phyloP scores from a whole-genome alignment of 2,113 vertebrate species.

The Vimba vimba region DNA sequence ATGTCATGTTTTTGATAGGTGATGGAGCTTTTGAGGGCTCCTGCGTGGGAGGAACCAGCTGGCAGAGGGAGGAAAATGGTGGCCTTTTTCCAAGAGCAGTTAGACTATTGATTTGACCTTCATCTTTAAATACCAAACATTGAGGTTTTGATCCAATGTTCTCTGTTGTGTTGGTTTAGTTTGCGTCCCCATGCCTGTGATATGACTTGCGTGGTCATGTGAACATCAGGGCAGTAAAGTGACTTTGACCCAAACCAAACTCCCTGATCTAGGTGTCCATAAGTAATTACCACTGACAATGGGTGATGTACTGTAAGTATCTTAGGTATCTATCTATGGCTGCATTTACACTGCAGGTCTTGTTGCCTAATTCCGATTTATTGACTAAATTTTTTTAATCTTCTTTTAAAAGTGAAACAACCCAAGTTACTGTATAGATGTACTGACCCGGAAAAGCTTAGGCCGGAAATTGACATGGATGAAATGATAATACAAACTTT shows the following conservation, averaged over 20 bases:
- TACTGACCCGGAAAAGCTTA: too few relatives aligned
- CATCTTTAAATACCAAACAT: constrained; percentile 54
- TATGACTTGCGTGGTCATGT: constrained; percentile 6
- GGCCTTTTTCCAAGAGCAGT: constrained; percentile 41
- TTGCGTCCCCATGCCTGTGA: constrained; percentile 19
- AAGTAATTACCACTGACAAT: constrained; percentile 33
- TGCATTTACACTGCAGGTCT: too few relatives aligned
- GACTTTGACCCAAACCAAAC: constrained; percentile 36
- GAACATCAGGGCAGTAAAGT: constrained; percentile 11
- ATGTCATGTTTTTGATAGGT: constrained; percentile 28
- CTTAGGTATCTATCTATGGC: neutral
- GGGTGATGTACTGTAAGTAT: constrained; percentile 2
- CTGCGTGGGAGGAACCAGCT: constrained; percentile 15
- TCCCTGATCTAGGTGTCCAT: constrained; percentile 8
- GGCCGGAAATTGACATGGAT: too few relatives aligned
- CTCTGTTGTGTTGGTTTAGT: constrained; percentile 15
- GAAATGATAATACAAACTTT: too few relatives aligned
- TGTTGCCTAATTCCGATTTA: too few relatives aligned
- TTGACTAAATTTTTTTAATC: too few relatives aligned
- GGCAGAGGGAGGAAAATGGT: constrained; percentile 10
- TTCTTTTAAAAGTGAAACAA: too few relatives aligned
- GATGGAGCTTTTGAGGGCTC: constrained; percentile 27
- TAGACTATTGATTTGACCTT: constrained; percentile 57
- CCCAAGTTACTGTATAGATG: too few relatives aligned
- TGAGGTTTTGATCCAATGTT: constrained; percentile 36